Evolutionary conservation across 2,888 invertebrate genomes (phyloP).

Genomic region (Phyllotreta striolata): DNA sequence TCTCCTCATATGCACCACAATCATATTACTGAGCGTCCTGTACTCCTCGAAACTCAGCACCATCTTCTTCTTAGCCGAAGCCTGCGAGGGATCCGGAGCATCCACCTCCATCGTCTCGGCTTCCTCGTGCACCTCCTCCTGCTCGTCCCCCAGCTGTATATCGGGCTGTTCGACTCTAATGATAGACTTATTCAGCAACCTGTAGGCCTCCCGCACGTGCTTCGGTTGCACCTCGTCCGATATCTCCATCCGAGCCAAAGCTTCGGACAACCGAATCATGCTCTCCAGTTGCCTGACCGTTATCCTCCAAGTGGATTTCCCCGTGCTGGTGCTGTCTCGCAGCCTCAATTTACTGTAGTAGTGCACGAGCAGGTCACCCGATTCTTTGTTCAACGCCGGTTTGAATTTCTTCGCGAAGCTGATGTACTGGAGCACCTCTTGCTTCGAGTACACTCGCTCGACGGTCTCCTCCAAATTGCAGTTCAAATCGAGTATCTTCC

Average conservation of each 20-base stretch:
- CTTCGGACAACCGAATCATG: conserved; percentile 95
- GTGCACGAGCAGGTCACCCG: conserved; percentile 79
- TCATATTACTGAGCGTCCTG: conserved; percentile 88
- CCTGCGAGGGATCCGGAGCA: conserved; percentile 47
- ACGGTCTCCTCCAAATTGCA: conserved; percentile 82
- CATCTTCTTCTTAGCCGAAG: conserved; percentile 72
- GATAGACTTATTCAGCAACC: conserved; percentile 92
- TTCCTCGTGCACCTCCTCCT: conserved; percentile 58
- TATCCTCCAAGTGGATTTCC: conserved; percentile 88
- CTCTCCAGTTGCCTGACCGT: conserved; percentile 96
- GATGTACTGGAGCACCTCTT: conserved; percentile 94
- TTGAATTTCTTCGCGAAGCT: conserved; percentile 96
- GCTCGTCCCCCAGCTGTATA: conserved; percentile 86
- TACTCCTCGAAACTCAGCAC: conserved; percentile 93
- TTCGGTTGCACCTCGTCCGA: conserved; percentile 84
- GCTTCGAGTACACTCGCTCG: conserved; percentile 83
- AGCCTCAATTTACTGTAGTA: conserved; percentile 89
- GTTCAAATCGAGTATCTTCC: conserved; percentile 94
- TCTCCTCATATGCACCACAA: conserved; percentile 87
- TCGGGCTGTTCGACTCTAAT: conserved; percentile 98
- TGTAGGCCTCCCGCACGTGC: conserved; percentile 92
- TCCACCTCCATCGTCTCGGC: conserved; percentile 58
- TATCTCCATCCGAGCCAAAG: conserved; percentile 95
- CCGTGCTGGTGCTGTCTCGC: conserved; percentile 72
- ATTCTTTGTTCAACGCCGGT: conserved; percentile 83